Conservation (phyloP, 2,797 vertebrate genomes). For the Sitta carolinensis region DNA sequence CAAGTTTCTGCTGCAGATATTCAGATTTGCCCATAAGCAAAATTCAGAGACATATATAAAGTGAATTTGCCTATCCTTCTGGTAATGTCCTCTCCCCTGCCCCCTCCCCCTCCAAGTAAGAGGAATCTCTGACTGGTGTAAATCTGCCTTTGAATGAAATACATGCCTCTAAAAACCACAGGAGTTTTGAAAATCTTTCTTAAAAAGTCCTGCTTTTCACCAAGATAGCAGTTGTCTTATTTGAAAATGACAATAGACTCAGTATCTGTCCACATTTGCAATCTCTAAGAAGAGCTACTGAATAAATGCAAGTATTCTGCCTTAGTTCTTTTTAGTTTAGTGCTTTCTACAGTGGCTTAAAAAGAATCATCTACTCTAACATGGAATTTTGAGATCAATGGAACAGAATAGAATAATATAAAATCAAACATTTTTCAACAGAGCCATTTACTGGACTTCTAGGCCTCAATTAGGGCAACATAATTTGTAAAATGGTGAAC, state of each 20-base stretch:
- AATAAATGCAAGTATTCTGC: not conserved
- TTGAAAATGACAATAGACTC: not conserved
- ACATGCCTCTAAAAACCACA: not conserved
- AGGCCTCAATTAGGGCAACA: conserved; percentile 29
- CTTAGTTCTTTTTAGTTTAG: not conserved
- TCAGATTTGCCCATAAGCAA: not conserved
- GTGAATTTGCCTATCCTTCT: not conserved
- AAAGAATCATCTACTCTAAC: not conserved
- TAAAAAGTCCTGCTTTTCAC: not conserved
- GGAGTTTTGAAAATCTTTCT: not conserved
- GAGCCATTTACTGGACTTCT: conserved; percentile 18
- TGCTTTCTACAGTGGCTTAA: not conserved
- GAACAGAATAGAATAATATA: not conserved
- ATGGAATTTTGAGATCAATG: not conserved
- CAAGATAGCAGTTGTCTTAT: not conserved
- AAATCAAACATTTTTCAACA: conserved; percentile 32
- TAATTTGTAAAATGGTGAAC: conserved; percentile 48
- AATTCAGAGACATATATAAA: not conserved
- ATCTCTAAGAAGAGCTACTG: not conserved
- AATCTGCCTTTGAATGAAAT: not conserved
- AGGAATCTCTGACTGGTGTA: not conserved
- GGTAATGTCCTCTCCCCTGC: rapidly evolving
- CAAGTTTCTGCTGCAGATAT: not conserved
- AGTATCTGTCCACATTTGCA: not conserved
- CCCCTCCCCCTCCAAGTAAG: not conserved